These are phyloP conservation scores for Hemichromis elongatus DNA, from an alignment of 2,113 vertebrate genomes.

Conservation along the genomic window DNA sequence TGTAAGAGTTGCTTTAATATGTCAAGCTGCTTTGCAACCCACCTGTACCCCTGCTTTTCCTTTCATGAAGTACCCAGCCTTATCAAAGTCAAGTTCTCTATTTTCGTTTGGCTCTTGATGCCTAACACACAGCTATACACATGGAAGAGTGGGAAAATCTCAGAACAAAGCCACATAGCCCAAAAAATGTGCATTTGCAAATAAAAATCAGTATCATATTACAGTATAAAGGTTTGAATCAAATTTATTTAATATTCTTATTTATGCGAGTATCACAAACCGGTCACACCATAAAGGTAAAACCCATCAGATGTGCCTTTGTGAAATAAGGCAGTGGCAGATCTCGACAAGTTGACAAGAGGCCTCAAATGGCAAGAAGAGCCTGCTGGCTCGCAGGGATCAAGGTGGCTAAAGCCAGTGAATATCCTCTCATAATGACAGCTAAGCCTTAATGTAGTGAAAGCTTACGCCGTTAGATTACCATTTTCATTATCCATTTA, in stretches of 20 bases:
- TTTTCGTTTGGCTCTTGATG: not conserved
- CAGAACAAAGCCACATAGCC: not conserved
- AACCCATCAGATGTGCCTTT: not conserved
- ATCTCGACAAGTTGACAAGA: not conserved
- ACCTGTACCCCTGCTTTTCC: not conserved
- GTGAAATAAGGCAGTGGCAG: not conserved
- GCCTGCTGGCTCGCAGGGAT: not conserved
- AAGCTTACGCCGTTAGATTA: not conserved
- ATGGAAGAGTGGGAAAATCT: not conserved
- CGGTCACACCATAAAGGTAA: not conserved
- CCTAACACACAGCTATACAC: not conserved
- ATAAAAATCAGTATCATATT: not conserved
- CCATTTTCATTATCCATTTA: not conserved
- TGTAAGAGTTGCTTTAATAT: not conserved
- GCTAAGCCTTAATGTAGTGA: not conserved
- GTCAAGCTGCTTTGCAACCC: not conserved
- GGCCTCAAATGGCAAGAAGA: not conserved
- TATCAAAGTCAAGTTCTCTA: not conserved
- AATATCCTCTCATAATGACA: not conserved
- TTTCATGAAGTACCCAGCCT: not conserved
- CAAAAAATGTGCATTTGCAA: not conserved
- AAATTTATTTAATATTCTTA: not conserved
- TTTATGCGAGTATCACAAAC: not conserved
- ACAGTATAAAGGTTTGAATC: not conserved
- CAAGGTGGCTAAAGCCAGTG: not conserved